A percentile compares a stretch with the other conserved stretches of the same genome.
These are phyloP conservation scores for Siniperca undulata DNA, from an alignment of 2,797 vertebrate species.

Conservation along the genomic window DNA sequence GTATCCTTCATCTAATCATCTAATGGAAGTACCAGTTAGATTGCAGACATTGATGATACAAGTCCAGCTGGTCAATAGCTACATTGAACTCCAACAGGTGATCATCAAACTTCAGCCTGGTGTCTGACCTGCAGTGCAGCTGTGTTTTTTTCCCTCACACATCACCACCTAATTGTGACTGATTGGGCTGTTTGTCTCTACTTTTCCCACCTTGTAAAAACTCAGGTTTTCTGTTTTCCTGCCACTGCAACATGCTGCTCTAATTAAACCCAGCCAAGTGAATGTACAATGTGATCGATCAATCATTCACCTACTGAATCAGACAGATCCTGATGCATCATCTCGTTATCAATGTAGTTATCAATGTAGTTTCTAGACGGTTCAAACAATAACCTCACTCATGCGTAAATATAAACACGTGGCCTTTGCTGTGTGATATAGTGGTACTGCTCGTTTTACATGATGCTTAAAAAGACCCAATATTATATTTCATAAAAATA, in stretches of 20 bases:
- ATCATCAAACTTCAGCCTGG: not conserved
- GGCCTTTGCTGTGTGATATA: not conserved
- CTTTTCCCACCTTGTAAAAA: not conserved
- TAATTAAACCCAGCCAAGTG: not conserved
- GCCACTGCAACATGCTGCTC: not conserved
- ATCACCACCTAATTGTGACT: not conserved
- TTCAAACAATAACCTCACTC: not conserved
- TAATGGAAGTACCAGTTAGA: not conserved
- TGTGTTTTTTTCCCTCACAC: not conserved
- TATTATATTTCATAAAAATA: not conserved
- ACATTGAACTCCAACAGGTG: not conserved
- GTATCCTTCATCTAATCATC: not conserved
- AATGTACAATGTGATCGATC: not conserved
- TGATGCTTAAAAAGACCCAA: not conserved
- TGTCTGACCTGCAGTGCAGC: not conserved
- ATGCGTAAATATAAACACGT: not conserved
- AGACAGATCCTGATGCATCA: not conserved
- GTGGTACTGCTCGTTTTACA: not conserved
- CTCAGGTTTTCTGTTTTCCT: too few species aligned
- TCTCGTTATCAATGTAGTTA: not conserved
- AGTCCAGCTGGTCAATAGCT: not conserved
- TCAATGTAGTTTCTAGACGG: not conserved
- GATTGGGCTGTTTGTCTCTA: not conserved
- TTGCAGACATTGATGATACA: not conserved
- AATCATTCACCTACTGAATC: not conserved